Evolutionary conservation across 2,888 invertebrate genomes (phyloP).

Genomic region (Acronicta leporina): DNA sequence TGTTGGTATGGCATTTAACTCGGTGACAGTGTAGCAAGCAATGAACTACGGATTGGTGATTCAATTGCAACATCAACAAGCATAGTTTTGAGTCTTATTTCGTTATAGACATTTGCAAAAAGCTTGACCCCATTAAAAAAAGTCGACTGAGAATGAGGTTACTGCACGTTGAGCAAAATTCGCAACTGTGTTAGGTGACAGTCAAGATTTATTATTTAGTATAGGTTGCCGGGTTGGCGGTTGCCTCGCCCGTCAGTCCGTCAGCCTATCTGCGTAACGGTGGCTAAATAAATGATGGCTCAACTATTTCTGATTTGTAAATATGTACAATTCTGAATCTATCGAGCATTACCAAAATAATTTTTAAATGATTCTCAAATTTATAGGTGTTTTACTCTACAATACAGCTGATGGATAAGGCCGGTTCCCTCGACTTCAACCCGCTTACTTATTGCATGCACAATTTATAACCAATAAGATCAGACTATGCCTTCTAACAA

Average conservation of each 20-base stretch:
- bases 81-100: background rate
- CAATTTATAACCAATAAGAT: too few relatives aligned
- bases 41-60: background rate
- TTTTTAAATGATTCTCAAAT: too few relatives aligned
- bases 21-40: background rate
- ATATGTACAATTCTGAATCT: conserved; percentile 14
- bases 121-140: background rate
- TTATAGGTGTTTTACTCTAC: too few relatives aligned
- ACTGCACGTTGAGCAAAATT: conserved; percentile 36
- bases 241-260: conserved; percentile 46
- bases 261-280: conserved; percentile 47
- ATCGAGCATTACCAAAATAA: background rate
- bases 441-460: too few relatives aligned
- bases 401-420: too few relatives aligned
- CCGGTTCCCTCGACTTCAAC: too few relatives aligned
- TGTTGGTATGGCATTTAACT: too few relatives aligned
- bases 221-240: conserved; percentile 62
- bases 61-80: background rate
- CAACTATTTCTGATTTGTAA: conserved; percentile 29
- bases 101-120: too few relatives aligned
- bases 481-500: too few relatives aligned
- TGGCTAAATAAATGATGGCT: conserved; percentile 59
- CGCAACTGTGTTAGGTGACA: conserved; percentile 42
- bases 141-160: conserved; percentile 37
- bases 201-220: conserved; percentile 60